phyloP scores from a whole-genome alignment of 2,797 vertebrate species.

The Peromyscus melanophrys region DNA sequence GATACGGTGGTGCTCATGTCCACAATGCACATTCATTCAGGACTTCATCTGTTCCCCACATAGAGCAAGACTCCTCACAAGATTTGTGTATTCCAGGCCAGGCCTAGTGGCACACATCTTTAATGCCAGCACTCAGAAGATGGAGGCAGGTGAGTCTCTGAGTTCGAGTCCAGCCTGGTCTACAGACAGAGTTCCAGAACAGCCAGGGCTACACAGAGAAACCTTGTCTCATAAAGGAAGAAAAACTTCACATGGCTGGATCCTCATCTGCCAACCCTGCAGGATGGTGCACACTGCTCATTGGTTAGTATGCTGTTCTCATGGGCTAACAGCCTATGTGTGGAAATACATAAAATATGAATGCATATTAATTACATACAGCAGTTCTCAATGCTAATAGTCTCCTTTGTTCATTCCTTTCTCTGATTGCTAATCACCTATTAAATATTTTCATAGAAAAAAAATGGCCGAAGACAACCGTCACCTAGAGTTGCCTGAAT shows the following conservation, averaged over 20 bases:
- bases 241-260: not conserved
- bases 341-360: not conserved
- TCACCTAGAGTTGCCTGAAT: not conserved
- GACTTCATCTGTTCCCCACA: not conserved
- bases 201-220: not conserved
- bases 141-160: not conserved
- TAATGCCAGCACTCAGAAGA: not conserved
- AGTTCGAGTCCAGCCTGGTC: not conserved
- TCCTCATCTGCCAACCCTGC: not conserved
- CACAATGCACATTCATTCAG: not conserved
- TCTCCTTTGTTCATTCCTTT: not conserved
- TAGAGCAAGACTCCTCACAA: not conserved
- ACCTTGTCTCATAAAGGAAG: not conserved
- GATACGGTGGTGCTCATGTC: not conserved
- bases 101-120: not conserved
- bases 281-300: not conserved
- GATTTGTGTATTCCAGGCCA: not conserved
- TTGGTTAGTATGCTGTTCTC: not conserved
- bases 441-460: conserved; percentile 26
- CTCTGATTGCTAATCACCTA: not conserved
- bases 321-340: not conserved
- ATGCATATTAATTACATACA: not conserved
- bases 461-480: not conserved
- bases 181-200: not conserved
- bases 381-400: not conserved